Evolutionary conservation across 92 coral and sea anemone species (phyloP), one percentile per base, ranked within the genome.

Genomic region (Bergia puertoricense): DNA sequence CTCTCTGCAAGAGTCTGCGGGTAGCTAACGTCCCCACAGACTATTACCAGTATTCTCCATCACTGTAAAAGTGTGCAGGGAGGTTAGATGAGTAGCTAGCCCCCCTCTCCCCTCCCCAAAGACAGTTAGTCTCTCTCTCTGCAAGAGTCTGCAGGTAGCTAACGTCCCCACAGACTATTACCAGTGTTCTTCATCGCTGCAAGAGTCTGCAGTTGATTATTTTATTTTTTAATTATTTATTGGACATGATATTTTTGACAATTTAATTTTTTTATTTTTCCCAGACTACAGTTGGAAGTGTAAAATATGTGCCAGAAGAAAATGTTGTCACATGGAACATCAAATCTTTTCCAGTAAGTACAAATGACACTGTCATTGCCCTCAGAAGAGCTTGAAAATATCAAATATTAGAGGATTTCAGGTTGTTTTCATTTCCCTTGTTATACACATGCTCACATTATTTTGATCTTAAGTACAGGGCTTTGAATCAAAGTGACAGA

Each of bases 271-370:
- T 67, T 18, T 4, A 13, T 82, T 76, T 74, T 2, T n/a, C 82
- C 22, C 82, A 97, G 99, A 94, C 98, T 41, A 95, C 99, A 10
- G 99, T 97, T 23, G 99, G 99, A 43, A 90, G 76, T 79, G 95
- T 96, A 54, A 97, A 97, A 88, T 97, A 97, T 82, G 94, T 95
- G 11, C 99, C 99, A 38, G 99, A 97, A 82, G 93, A 94, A 86
- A 97, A 97, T 56, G 94, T 94, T 38, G 91, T 97, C 68, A 89
- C 93, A 56, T 97, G 99, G 99, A 97, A 81, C 86, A 94, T 97
- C 93, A 97, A 97, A 85, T 97, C 99, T 20, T 97, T 97, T 86
- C 99, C 99, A 79, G 99, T 97, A 83, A 95, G 99, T 94, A 79
- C 18, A 39, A n/a, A 15, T 23, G n/a, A 57, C 66, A 1, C 66